Percentiles rank a stretch among this genome's conserved stretches.
phyloP scores from a whole-genome alignment of 2,888 invertebrate species.

The Corbicula japonica region DNA sequence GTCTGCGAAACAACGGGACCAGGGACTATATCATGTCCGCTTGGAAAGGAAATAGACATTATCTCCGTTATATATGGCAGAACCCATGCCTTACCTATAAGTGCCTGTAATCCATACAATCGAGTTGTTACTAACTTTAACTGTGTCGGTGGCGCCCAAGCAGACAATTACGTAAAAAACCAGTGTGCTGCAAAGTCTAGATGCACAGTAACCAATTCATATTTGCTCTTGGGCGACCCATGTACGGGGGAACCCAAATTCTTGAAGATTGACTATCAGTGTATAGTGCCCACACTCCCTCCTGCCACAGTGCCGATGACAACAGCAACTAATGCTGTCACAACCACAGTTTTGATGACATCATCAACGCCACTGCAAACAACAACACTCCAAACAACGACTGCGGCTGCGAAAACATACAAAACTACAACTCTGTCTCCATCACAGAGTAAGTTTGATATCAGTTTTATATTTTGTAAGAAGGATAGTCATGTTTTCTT shows the following conservation, averaged over 20 bases:
- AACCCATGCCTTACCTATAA: conserved; percentile 38
- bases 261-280: conserved; percentile 62
- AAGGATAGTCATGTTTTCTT: not conserved
- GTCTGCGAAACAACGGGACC: conserved; percentile 51
- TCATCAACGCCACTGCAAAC: not conserved
- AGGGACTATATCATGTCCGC: conserved; percentile 35
- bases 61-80: conserved; percentile 48
- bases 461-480: not conserved
- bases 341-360: not conserved
- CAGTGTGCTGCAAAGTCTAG: conserved; percentile 41
- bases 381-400: conserved; percentile 20
- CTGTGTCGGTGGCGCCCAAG: conserved; percentile 39
- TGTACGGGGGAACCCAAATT: conserved; percentile 67
- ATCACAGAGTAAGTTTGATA: conserved; percentile 34
- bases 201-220: conserved; percentile 51
- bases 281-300: conserved; percentile 44
- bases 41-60: conserved; percentile 51
- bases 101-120: conserved; percentile 51
- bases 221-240: conserved; percentile 61
- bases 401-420: conserved; percentile 17
- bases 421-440: conserved; percentile 50
- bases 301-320: conserved; percentile 20
- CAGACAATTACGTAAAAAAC: conserved; percentile 35
- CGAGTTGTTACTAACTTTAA: conserved; percentile 32
- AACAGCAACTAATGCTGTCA: conserved; percentile 8